Conservation (phyloP, 2,888 invertebrate species). For the Trypoxylon attenuatum region DNA sequence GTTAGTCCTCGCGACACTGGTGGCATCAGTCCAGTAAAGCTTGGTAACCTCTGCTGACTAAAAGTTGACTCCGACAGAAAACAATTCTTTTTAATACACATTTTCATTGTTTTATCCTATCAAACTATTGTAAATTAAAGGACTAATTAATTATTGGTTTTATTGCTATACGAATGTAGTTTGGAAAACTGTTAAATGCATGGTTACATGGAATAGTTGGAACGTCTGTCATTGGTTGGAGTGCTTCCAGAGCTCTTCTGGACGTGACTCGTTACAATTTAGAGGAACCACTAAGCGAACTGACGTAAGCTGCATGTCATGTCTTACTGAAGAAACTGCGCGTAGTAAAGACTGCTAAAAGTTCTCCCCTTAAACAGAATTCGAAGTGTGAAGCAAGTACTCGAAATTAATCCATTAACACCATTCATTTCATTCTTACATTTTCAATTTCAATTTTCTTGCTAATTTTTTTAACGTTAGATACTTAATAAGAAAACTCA, state of each 20-base stretch:
- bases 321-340: slow-evolving; percentile 4
- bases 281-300: neutral
- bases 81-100: no score
- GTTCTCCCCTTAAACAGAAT: slow-evolving; percentile 1
- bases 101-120: no score
- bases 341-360: neutral
- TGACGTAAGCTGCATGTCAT: neutral
- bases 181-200: neutral
- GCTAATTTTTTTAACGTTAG: neutral
- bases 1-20: no score
- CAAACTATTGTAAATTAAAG: no score
- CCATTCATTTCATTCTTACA: no score
- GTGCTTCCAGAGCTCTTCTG: neutral
- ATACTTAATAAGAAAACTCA: neutral
- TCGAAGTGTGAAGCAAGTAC: neutral
- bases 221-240: slow-evolving; percentile 7
- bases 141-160: slow-evolving; percentile 5
- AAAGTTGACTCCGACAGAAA: no score
- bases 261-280: slow-evolving; percentile 7
- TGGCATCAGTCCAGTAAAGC: no score
- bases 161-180: neutral
- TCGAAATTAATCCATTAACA: neutral
- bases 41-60: no score
- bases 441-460: neutral
- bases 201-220: no score